Base-by-base conservation (phyloP, 1,140 invertebrate genomes). In the Heliconius melpomene region DNA sequence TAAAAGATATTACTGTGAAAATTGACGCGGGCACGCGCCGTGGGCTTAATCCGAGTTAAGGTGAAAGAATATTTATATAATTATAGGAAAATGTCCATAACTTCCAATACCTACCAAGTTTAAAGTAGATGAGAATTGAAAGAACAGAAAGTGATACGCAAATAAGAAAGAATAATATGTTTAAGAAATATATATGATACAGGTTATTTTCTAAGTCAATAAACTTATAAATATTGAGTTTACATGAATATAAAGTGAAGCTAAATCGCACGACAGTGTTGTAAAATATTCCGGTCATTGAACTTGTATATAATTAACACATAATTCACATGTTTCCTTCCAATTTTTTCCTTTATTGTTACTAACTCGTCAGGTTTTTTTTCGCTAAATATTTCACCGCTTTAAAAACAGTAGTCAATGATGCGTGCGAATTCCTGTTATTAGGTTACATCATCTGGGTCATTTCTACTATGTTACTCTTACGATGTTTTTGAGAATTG, bases 371-470 rank as follows among this genome's bases (percentile, higher is more conserved):
- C 26, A 66, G 3, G 23, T 11, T 23, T 20, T 29, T 29, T 13
- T 66, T 66, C 29, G 13, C 9, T 29, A 66, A 66, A 66, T n/a
- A 66, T 29, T 16, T 9, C 11, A 29, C 60, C 3, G 60, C 60
- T 29, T 66, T 66, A 29, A 66, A 74, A 74, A 74, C 38, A 74
- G 8, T 74, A 29, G 9, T 46, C 36, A 40, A 46, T 73, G 20
- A 26, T 23, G 73, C 50, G 16, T 74, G 40, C 40, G n/a, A 50
- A 74, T 52, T 29, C 73, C 18, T 74, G 40, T 26, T 18, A 74
- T 46, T 32, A 50, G 5, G n/a, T 32, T 75, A 75, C 74, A 52
- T 74, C n/a, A 74, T 74, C 18, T 74, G n/a, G 72, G 60, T 29
- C 60, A 66, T 29, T 66, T 66, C 60, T 66, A 66, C 13, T 29